phyloP scores from a whole-genome alignment of 2,113 vertebrate genomes.

The Scatophagus argus region DNA sequence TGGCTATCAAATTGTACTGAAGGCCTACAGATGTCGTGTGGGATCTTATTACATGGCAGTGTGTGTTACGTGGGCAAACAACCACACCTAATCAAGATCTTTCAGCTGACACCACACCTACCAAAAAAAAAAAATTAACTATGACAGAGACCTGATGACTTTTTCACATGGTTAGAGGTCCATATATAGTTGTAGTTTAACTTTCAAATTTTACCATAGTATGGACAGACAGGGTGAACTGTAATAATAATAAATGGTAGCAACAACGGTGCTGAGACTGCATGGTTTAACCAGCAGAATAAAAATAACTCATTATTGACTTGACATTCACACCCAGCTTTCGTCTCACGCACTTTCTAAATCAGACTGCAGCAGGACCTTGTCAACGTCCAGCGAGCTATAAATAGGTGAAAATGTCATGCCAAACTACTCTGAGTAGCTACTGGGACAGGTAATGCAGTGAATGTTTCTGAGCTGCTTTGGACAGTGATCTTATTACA shows the following conservation, averaged over 20 bases:
- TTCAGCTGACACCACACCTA: conserved; percentile 42
- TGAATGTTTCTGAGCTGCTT: conserved; percentile 52
- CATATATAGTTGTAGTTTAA: neutral
- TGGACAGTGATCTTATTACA: conserved; percentile 64
- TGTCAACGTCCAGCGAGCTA: conserved; percentile 43
- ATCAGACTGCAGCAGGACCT: conserved; percentile 15
- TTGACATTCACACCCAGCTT: conserved; percentile 8
- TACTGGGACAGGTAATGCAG: conserved; percentile 47
- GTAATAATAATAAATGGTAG: neutral
- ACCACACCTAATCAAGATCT: conserved; percentile 39
- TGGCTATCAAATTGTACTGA: conserved; percentile 40
- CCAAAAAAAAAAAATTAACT: no score
- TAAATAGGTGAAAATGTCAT: conserved; percentile 58
- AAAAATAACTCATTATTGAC: conserved; percentile 16
- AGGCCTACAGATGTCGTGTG: conserved; percentile 56
- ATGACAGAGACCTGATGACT: neutral
- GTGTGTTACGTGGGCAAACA: conserved; percentile 35
- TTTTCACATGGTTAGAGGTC: neutral
- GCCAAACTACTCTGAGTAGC: conserved; percentile 40
- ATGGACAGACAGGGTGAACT: neutral
- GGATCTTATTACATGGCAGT: conserved; percentile 72
- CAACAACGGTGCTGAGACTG: neutral
- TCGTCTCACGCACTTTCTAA: conserved; percentile 39
- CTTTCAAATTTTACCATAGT: neutral
- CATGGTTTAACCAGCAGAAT: neutral